Evolutionary conservation across 2,113 vertebrate species (phyloP).

Genomic region (Urocolius indicus): DNA sequence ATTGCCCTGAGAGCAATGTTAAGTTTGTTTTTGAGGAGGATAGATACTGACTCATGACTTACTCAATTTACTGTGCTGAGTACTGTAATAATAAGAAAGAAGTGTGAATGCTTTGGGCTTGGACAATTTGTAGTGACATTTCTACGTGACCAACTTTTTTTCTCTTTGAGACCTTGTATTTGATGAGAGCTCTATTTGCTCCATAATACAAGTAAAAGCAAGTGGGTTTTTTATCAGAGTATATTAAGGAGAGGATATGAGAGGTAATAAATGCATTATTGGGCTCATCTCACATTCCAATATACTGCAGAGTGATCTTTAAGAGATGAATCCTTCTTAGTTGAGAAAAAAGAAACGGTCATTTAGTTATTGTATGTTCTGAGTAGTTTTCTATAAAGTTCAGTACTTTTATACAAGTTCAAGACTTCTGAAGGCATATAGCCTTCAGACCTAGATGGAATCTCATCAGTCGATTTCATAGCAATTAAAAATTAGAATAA

Average conservation of each 20-base stretch:
- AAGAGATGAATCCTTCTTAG: background rate
- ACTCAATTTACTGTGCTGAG: conserved; percentile 11
- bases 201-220: background rate
- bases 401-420: background rate
- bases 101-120: background rate
- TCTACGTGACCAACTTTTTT: background rate
- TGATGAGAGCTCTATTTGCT: background rate
- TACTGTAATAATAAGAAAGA: background rate
- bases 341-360: background rate
- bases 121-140: background rate
- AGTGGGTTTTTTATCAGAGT: background rate
- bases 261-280: background rate
- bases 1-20: background rate
- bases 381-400: background rate
- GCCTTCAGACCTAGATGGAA: background rate
- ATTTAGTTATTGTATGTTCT: background rate
- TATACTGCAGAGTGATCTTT: background rate
- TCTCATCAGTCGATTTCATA: background rate
- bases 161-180: background rate
- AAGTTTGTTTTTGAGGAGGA: conserved; percentile 42
- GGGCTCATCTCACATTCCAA: background rate
- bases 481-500: background rate
- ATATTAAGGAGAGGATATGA: background rate
- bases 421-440: background rate
- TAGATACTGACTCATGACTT: background rate